These are phyloP conservation scores for Sipunculus nudus DNA, from an alignment of 2,888 invertebrate genomes.

Conservation along the genomic window DNA sequence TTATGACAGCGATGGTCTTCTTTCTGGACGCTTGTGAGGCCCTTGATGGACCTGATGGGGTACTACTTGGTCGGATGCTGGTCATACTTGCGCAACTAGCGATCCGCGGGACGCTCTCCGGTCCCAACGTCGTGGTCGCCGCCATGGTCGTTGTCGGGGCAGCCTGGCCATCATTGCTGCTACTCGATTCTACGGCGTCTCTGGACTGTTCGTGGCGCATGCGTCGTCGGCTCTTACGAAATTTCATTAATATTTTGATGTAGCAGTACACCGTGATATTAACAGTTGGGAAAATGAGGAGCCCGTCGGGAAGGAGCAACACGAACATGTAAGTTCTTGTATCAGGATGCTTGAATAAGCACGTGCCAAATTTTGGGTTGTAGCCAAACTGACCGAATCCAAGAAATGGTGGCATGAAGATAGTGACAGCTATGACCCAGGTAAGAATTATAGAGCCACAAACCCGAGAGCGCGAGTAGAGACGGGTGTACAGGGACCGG, in stretches of 20 bases:
- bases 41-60: too few relatives aligned
- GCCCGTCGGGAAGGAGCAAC: not conserved
- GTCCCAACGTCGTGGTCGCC: too few relatives aligned
- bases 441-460: not conserved
- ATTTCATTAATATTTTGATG: not conserved
- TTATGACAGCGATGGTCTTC: not conserved
- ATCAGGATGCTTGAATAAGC: not conserved
- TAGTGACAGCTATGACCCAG: not conserved
- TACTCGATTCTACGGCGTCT: not conserved
- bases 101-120: too few relatives aligned
- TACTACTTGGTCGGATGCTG: too few relatives aligned
- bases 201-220: not conserved
- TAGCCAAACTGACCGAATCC: not conserved
- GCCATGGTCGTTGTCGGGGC: too few relatives aligned
- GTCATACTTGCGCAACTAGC: too few relatives aligned
- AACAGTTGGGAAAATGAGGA: not conserved
- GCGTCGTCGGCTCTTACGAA: not conserved
- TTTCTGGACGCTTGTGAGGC: too few relatives aligned
- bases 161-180: too few relatives aligned
- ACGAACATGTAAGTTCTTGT: not conserved
- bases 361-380: not conserved
- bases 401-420: not conserved
- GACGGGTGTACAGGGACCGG: not conserved
- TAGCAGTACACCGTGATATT: not conserved
- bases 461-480: not conserved